A percentile compares a stretch with the other conserved stretches of the same genome.
phyloP scores from a whole-genome alignment of 2,113 vertebrate genomes.

The Falcunculus frontatus region DNA sequence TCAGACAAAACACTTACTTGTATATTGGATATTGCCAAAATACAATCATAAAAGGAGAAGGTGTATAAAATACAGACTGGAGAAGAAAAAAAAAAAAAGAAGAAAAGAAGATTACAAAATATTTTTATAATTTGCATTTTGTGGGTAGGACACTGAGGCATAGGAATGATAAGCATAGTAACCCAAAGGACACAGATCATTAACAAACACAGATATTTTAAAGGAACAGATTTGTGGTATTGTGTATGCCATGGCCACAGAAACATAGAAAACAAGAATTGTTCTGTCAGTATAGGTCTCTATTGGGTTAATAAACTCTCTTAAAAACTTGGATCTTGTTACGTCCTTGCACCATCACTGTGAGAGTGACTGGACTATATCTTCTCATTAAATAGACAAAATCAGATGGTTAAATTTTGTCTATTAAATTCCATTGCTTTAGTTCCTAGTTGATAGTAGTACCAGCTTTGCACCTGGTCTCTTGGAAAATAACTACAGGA shows the following conservation, averaged over 20 bases:
- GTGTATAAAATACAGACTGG: neutral
- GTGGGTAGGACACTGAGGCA: neutral
- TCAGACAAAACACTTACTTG: neutral
- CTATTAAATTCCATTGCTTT: neutral
- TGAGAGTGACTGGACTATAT: neutral
- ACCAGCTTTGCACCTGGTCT: neutral
- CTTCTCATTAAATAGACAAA: neutral
- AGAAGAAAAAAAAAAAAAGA: rapidly evolving
- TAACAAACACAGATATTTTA: neutral
- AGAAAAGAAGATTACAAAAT: rapidly evolving
- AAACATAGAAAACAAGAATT: neutral
- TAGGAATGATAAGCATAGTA: neutral
- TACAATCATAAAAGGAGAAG: neutral
- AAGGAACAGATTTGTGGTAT: neutral
- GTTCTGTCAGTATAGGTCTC: neutral
- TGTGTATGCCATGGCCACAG: neutral
- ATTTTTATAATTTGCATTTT: neutral
- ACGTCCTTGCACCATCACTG: neutral
- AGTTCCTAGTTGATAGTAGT: neutral
- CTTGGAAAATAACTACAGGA: neutral
- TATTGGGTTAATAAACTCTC: neutral
- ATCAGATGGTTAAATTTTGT: neutral
- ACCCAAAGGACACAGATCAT: neutral
- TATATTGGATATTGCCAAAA: neutral
- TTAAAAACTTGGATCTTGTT: neutral